Percentiles rank a stretch among this genome's conserved stretches.
These are phyloP conservation scores for Creontiades dilutus DNA, from an alignment of 2,888 invertebrate species.

Conservation along the genomic window DNA sequence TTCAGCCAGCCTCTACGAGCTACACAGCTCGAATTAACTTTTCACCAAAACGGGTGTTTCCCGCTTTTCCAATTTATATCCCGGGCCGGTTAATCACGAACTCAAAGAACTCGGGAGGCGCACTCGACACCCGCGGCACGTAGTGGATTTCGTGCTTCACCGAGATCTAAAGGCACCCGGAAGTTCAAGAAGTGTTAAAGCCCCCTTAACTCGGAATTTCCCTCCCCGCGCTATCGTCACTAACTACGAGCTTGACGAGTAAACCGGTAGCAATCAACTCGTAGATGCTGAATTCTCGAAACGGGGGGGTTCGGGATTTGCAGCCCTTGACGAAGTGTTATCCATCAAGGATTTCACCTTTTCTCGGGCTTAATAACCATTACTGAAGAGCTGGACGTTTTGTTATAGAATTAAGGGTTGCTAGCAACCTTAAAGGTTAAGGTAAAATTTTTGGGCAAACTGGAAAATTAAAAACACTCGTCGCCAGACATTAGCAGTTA, in stretches of 20 bases:
- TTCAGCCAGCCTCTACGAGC: background rate
- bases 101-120: constrained; percentile 5
- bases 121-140: constrained; percentile 14
- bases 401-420: too few species aligned
- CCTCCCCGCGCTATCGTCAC: background rate
- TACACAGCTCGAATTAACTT: background rate
- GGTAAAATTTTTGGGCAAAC: too few species aligned
- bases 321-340: background rate
- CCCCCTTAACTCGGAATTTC: constrained; percentile 11
- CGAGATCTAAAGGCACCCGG: constrained; percentile 35
- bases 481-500: too few species aligned
- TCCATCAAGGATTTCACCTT: too few species aligned
- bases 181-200: constrained; percentile 50
- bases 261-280: constrained; percentile 25
- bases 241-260: constrained; percentile 14
- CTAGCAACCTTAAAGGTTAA: too few species aligned
- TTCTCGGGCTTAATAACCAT: too few species aligned
- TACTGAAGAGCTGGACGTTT: too few species aligned
- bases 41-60: background rate
- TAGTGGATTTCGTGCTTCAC: constrained; percentile 25
- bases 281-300: background rate
- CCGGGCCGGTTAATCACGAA: background rate
- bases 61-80: background rate
- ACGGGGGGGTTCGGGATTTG: background rate
- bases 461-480: too few species aligned